Evolutionary conservation across 2,888 invertebrate species (phyloP), one percentile per base, ranked within the genome.

Genomic region (Nephrotoma flavescens): DNA sequence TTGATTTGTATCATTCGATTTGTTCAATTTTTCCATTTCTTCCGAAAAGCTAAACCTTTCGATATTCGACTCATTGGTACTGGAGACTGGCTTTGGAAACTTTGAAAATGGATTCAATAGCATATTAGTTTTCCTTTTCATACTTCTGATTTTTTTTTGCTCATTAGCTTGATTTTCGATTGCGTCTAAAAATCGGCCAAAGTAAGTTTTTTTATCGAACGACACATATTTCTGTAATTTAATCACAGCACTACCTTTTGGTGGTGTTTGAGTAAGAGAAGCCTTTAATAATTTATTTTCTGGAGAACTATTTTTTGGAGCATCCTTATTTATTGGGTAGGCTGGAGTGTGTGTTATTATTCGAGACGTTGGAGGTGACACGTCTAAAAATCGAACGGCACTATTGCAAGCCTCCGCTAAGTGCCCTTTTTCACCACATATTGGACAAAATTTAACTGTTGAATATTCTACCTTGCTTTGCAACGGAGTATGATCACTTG

Each of bases 391-490:
- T 5, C 90, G 89, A 12, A 90, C 88, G 0, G 89, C 88, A 87
- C 88, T 89, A 12, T 89, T 89, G 86, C 92, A 92, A n/a, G 89
- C 89, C 86, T 92, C 92, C 0, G 91, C 89, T 42, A 90, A 89
- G 89, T 94, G 94, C 0, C 94, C 94, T 11, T 92, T 92, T 0
- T 91, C 90, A 1, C 93, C 92, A 89, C 94, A 94, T 42, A 93
- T 92, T 88, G 94, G 94, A 90, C 94, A 94, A 89, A 90, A 92
- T 89, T 92, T 90, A 86, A 91, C 91, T 19, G 88, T 87, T 87
- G 89, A 90, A 85, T 90, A 90, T 86, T 89, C 88, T 5, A 90
- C 88, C 3, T 88, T 88, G 86, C 87, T 89, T n/a, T 89, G 89
- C 2, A 91, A 89, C 0, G 91, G 89, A 19, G 89, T 89, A 88